These are phyloP conservation scores for Cheilosia vernalis DNA, from an alignment of 2,888 invertebrate genomes.

Conservation along the genomic window DNA sequence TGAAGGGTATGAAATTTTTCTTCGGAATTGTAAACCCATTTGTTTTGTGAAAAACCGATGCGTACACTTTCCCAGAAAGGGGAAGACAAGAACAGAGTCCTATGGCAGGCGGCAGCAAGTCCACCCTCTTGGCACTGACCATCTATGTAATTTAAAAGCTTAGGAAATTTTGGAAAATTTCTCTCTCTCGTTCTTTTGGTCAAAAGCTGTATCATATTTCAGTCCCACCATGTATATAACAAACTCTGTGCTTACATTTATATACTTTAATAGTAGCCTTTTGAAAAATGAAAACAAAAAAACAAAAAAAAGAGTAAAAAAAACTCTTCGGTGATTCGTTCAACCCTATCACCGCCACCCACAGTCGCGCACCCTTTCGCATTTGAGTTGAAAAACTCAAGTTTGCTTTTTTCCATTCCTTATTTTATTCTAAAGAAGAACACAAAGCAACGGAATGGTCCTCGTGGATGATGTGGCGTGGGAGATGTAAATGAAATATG, in stretches of 20 bases:
- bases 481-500: conserved; percentile 77
- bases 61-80: conserved; percentile 59
- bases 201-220: conserved; percentile 75
- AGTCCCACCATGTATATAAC: conserved; percentile 66
- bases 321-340: conserved; percentile 73
- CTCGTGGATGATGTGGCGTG: conserved; percentile 70
- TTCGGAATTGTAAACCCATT: conserved; percentile 72
- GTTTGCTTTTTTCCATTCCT: conserved; percentile 58
- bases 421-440: conserved; percentile 67
- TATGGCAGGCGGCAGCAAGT: conserved; percentile 36
- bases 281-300: conserved; percentile 71
- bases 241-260: conserved; percentile 72
- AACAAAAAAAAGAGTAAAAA: conserved; percentile 40
- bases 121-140: conserved; percentile 70
- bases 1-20: conserved; percentile 64
- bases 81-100: conserved; percentile 62
- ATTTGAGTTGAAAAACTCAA: conserved; percentile 74
- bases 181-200: conserved; percentile 60
- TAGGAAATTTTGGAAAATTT: conserved; percentile 60
- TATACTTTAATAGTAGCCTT: conserved; percentile 75
- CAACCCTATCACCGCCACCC: conserved; percentile 75
- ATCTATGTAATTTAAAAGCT: conserved; percentile 75
- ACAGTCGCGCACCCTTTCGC: conserved; percentile 69
- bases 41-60: conserved; percentile 68
- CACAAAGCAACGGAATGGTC: conserved; percentile 51